phyloP scores from a whole-genome alignment of 2,888 invertebrate species.

The Drosophila bunnanda region DNA sequence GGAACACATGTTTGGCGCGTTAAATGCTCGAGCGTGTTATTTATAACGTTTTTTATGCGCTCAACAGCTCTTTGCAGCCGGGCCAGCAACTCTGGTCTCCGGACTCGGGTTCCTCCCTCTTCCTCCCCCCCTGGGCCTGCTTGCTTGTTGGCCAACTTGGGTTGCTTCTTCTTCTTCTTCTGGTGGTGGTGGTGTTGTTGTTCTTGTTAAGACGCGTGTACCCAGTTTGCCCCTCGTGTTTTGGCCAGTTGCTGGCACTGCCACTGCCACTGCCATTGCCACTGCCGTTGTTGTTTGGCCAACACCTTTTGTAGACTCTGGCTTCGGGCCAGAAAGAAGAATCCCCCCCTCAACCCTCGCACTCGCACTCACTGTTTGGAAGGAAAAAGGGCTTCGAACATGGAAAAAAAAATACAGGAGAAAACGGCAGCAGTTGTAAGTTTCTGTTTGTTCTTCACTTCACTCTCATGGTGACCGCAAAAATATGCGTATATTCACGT shows the following conservation, averaged over 20 bases:
- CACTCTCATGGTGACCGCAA: conserved; percentile 56
- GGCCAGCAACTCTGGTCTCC: conserved; percentile 1
- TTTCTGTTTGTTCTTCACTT: conserved; percentile 49
- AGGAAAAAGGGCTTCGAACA: conserved; percentile 38
- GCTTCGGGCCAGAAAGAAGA: conserved; percentile 69
- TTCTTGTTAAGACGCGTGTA: conserved; percentile 67
- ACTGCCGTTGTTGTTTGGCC: conserved; percentile 65
- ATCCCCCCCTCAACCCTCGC: background rate
- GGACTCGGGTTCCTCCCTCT: background rate
- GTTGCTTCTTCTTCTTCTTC: conserved; percentile 22
- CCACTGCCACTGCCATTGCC: conserved; percentile 18
- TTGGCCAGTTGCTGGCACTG: conserved; percentile 50
- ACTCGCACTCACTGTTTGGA: conserved; percentile 28
- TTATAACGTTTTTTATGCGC: conserved; percentile 77
- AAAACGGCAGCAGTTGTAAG: conserved; percentile 77
- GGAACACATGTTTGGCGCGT: conserved; percentile 82
- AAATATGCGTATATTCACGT: conserved; percentile 68
- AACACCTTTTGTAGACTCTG: conserved; percentile 77
- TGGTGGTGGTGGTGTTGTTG: conserved; percentile 43
- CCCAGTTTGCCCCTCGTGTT: conserved; percentile 50
- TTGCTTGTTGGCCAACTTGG: conserved; percentile 14
- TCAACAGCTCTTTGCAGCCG: conserved; percentile 43
- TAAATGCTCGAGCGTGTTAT: conserved; percentile 80
- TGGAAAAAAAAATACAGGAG: conserved; percentile 23
- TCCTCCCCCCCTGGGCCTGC: background rate